Evolutionary conservation across 2,113 vertebrate genomes (phyloP).

Genomic region (Trichechus manatus): DNA sequence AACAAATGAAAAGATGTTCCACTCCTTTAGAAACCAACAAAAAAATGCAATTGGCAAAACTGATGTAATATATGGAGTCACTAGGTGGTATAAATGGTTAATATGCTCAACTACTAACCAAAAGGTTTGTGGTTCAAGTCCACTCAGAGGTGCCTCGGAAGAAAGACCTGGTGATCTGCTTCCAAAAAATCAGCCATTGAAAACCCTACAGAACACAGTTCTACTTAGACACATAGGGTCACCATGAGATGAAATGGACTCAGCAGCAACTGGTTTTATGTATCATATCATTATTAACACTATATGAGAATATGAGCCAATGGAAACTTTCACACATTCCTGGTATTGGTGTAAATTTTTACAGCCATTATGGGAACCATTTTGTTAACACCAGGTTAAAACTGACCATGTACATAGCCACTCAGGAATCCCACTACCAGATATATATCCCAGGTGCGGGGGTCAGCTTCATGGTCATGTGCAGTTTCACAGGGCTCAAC

Average conservation of each 20-base stretch:
- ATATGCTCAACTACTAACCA: no score
- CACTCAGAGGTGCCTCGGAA: no score
- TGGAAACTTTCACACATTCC: background rate
- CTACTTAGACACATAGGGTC: background rate
- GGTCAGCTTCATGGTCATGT: rapidly evolving
- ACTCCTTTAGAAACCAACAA: background rate
- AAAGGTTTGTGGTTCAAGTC: no score
- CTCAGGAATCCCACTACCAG: background rate
- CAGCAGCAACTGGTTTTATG: background rate
- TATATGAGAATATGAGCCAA: background rate
- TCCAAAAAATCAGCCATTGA: background rate
- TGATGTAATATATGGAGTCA: background rate
- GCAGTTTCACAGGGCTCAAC: background rate
- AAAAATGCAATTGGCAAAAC: constrained; percentile 19
- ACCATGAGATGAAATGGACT: background rate
- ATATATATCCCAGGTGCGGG: background rate
- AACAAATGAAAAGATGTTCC: constrained; percentile 30
- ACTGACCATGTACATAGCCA: background rate
- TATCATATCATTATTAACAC: background rate
- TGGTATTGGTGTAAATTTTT: background rate
- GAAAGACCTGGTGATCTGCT: background rate
- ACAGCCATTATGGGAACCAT: background rate
- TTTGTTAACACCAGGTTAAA: background rate
- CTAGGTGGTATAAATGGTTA: background rate
- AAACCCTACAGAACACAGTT: background rate